Conservation (phyloP, 2,113 vertebrate species). For the Scomber colias region DNA sequence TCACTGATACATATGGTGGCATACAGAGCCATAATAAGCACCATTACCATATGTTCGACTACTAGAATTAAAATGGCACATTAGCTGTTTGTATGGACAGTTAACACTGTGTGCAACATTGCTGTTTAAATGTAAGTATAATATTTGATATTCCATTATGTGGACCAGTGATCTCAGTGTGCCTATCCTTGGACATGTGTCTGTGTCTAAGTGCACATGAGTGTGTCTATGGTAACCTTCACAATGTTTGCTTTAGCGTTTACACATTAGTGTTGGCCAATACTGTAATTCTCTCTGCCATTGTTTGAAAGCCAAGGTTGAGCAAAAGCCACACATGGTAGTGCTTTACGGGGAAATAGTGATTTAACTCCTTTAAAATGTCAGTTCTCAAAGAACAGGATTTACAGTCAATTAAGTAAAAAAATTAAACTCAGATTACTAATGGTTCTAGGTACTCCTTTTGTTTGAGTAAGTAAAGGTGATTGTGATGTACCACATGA, state of each 20-base stretch:
- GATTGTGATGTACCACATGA: no score
- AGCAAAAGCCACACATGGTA: constrained; percentile 61
- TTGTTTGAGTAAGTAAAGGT: not conserved
- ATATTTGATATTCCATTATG: not conserved
- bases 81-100: no score
- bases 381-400: constrained; percentile 25
- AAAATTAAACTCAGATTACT: not conserved
- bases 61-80: no score
- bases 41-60: no score
- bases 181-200: constrained; percentile 10
- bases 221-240: constrained; percentile 16
- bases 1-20: no score
- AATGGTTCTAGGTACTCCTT: not conserved
- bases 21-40: no score
- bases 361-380: constrained; percentile 50
- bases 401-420: constrained; percentile 42
- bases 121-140: not conserved
- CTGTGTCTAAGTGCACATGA: constrained; percentile 9
- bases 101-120: not conserved
- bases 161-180: not conserved
- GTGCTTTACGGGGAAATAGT: constrained; percentile 47
- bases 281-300: constrained; percentile 31
- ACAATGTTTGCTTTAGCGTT: constrained; percentile 61
- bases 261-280: constrained; percentile 54
- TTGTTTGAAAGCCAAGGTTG: constrained; percentile 48